Evolutionary conservation across 2,797 vertebrate genomes (phyloP).

Genomic region (Tragopan temminckii): DNA sequence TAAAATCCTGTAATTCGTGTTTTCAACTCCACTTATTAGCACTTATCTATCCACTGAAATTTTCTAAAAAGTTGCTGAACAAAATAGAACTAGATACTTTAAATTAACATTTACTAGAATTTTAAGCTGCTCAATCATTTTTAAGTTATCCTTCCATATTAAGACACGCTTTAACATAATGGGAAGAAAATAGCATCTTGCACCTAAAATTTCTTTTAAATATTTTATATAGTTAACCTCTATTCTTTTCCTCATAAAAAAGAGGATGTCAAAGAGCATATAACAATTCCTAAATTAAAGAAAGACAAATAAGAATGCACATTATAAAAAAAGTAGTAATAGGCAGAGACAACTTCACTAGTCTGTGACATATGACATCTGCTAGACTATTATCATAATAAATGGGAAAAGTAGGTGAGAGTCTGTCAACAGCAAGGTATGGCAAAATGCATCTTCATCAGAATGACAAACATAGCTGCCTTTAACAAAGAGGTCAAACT

Average conservation of each 20-base stretch:
- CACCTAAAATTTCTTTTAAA: constrained; percentile 16
- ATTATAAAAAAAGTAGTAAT: constrained; percentile 24
- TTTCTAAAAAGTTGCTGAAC: not conserved
- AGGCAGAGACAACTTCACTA: constrained; percentile 70
- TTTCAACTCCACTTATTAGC: not conserved
- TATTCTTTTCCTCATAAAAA: constrained; percentile 12
- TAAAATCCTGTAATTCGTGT: accelerated
- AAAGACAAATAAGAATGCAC: constrained; percentile 41
- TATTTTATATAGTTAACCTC: not conserved
- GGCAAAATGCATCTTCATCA: constrained; percentile 71
- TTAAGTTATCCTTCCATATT: not conserved
- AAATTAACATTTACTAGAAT: not conserved
- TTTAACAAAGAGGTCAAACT: constrained; percentile 73
- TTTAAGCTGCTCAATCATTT: not conserved
- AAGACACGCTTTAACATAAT: not conserved
- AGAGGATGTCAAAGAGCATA: constrained; percentile 19
- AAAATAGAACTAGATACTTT: not conserved
- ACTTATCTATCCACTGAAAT: not conserved
- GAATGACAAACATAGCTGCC: constrained; percentile 71
- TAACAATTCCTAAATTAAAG: constrained; percentile 53
- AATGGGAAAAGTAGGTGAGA: constrained; percentile 72
- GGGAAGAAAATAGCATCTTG: not conserved
- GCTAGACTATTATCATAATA: constrained; percentile 77
- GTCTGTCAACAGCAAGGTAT: constrained; percentile 72
- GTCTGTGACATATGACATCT: constrained; percentile 66